Conservation (phyloP, 1,140 invertebrate species). For the Homarus americanus region DNA sequence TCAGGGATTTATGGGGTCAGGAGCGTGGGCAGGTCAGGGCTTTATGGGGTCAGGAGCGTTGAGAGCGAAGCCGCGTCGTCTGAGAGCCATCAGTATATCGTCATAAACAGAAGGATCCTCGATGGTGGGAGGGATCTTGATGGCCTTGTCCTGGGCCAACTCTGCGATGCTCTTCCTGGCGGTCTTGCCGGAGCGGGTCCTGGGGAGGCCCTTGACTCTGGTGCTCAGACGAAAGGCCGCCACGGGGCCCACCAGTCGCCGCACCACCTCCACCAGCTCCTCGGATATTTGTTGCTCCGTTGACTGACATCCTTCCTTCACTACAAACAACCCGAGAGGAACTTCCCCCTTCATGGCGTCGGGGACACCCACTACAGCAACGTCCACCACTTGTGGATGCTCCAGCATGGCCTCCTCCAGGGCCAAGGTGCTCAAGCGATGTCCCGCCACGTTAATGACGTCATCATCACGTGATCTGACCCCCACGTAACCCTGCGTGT, state of each 20-base stretch:
- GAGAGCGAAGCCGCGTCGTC: constrained; percentile 84
- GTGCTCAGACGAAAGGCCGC: constrained; percentile 89
- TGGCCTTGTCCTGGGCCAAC: constrained; percentile 87
- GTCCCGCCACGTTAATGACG: constrained; percentile 97
- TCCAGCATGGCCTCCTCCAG: constrained; percentile 92
- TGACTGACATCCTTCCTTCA: constrained; percentile 82
- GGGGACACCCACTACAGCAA: constrained; percentile 92
- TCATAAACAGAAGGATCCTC: constrained; percentile 91
- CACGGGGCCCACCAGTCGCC: constrained; percentile 91
- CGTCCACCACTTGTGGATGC: constrained; percentile 89
- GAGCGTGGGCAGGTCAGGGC: neutral
- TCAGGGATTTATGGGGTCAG: no score
- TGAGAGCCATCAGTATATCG: constrained; percentile 85
- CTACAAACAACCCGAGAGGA: constrained; percentile 91
- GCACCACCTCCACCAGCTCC: constrained; percentile 81
- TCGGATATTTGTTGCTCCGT: constrained; percentile 83
- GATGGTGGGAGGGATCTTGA: constrained; percentile 90
- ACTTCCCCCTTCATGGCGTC: constrained; percentile 93
- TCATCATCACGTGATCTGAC: constrained; percentile 95
- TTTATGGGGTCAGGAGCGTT: constrained; percentile 70
- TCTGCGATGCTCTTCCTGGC: constrained; percentile 91
- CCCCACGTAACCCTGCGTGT: constrained; percentile 90
- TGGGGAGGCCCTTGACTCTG: constrained; percentile 87
- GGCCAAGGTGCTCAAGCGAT: constrained; percentile 91
- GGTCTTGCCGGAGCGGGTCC: constrained; percentile 88